Percentiles rank a stretch among this genome's conserved stretches.
These are phyloP conservation scores for Lomographa bimaculata DNA, from an alignment of 2,888 invertebrate genomes.

Conservation along the genomic window DNA sequence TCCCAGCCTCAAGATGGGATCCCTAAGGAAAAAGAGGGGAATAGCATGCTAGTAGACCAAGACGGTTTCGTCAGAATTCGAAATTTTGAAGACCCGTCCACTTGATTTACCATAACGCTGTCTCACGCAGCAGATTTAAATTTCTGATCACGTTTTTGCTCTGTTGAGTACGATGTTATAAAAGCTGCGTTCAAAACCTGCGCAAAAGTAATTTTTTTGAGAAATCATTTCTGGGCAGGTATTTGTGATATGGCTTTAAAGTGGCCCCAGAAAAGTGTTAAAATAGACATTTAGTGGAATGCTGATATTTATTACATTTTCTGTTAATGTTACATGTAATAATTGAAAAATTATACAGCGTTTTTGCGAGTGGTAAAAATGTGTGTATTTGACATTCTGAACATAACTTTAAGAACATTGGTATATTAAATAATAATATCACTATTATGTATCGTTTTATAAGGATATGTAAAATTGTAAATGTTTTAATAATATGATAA, in stretches of 20 bases:
- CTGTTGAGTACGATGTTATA: constrained; percentile 14
- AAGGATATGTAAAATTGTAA: constrained; percentile 65
- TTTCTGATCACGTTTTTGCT: constrained; percentile 54
- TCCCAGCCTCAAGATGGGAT: constrained; percentile 81
- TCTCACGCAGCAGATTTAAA: constrained; percentile 65
- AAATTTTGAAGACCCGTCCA: constrained; percentile 85
- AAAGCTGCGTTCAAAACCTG: constrained; percentile 2
- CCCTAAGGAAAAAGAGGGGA: constrained; percentile 75
- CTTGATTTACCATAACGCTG: constrained; percentile 75
- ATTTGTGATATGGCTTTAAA: constrained; percentile 1
- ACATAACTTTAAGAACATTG: constrained; percentile 26
- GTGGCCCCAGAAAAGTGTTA: constrained; percentile 6
- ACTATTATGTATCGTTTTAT: constrained; percentile 34
- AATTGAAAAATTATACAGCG: constrained; percentile 11
- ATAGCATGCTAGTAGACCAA: constrained; percentile 94
- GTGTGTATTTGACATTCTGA: constrained; percentile 21
- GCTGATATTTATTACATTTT: constrained; percentile 18
- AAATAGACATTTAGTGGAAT: constrained; percentile 8
- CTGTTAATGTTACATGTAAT: constrained; percentile 18
- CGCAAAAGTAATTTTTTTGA: neutral
- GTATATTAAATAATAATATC: constrained; percentile 33
- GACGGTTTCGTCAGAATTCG: constrained; percentile 95
- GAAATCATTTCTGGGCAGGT: constrained; percentile 1
- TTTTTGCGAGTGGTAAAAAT: constrained; percentile 27
- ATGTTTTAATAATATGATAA: constrained; percentile 57